Base-by-base conservation (phyloP, 2,888 invertebrate genomes). In the Taphrorychus bicolor region DNA sequence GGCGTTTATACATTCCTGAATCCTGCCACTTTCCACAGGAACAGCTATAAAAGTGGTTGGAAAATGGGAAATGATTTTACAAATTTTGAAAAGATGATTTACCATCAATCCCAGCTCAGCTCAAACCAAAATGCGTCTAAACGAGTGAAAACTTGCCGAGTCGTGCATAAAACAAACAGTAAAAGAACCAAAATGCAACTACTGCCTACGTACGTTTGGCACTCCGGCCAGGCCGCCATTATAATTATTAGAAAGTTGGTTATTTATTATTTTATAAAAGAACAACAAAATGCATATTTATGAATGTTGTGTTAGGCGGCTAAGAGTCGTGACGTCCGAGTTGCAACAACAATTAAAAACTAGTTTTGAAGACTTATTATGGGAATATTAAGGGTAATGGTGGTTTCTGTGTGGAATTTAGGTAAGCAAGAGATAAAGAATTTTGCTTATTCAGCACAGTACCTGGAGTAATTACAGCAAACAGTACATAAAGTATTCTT, bases 181-280 rank as follows among this genome's bases (percentile, higher is more conserved):
- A 67, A 67, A 62, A 53, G 62, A 59, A 58, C 23, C 58, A 63
- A 68, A 68, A 68, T 63, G 63, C 68, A 58, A 62, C 68, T 32
- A 32, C 32, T 45, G 63, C 62, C 68, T 68, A 68, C 68, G 68
- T 63, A 62, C 45, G 52, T 32, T 32, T 32, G 32, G 32, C 53
- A 17, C 45, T 45, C 45, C 45, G 45, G 16, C 56, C 45, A 19
- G 62, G 65, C 61, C 60, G 69, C 69, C 69, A 69, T 69, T 69
- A 69, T 69, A 69, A 69, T 69, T 69, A 69, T 69, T 69, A 69
- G 69, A 69, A 69, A 69, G 69, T 69, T 65, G 49, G 65, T 69
- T 69, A 65, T 69, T 69, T 69, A 69, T 69, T 69, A 65, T 65
- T 64, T 60, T 61, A 66, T 61, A 61, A 61, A 66, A 66, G 16